Base-by-base conservation (phyloP, 2,113 vertebrate genomes). In the Otocyon megalotis region DNA sequence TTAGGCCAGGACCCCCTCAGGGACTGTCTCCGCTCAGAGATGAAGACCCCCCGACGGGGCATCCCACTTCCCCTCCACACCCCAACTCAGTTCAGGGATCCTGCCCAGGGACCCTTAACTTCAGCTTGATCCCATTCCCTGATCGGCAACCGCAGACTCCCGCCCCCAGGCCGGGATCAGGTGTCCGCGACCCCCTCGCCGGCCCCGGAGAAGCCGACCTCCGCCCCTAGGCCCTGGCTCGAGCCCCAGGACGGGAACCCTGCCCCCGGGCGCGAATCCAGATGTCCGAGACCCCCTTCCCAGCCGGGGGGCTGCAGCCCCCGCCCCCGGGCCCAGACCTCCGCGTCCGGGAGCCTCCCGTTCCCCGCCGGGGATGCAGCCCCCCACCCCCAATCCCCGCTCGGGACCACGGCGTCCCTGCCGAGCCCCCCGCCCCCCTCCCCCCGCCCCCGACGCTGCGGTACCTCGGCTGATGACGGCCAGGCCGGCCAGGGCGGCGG, bases 401-500 rank as follows among this genome's bases (percentile, higher is more conserved):
- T 79, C 76, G 16, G 90, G 92, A 69, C 92, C 94, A 92, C 11
- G 69, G 92, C 5, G 82, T 90, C 74, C 76, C 28, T n/a, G 82
- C 83, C 54, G 54, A 91, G 85, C 80, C 84, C 93, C 94, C 95
- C 96, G 71, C 76, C 93, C 97, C 96, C 97, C 43, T 43, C 43
- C 5, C 88, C 94, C 95, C 96, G 71, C 76, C 93, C 97, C 96
- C 97, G 58, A 96, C 97, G 96, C 97, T 97, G 98, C 97, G 93
- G 97, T 97, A 98, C 98, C 98, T 98, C 97, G 97, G 97, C 98
- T 97, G 98, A 98, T 97, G 96, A 98, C 96, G 96, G 98, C 98
- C 97, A 98, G 95, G 93, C 98, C 98, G 96, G 98, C 98, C 97
- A 98, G 97, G 98, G 98, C 98, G 98, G 98, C 96, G 98, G 98